These are phyloP conservation scores for Macrobrachium nipponense DNA, from an alignment of 1,140 invertebrate species.

Conservation along the genomic window DNA sequence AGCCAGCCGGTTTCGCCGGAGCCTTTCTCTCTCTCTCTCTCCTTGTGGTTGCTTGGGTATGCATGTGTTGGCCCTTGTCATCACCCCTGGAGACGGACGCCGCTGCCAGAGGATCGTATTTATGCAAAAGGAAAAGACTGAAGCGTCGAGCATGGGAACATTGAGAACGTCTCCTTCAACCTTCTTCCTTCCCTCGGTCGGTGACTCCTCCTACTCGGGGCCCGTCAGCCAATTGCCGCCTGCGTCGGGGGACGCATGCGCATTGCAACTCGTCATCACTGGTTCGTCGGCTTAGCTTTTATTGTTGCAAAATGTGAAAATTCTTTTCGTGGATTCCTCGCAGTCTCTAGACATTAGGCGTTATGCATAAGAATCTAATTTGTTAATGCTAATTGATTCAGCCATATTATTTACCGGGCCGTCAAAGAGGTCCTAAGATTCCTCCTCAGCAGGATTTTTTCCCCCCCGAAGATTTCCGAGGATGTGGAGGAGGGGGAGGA, in stretches of 20 bases:
- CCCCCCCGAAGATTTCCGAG: too few species aligned
- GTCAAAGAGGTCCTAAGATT: too few species aligned
- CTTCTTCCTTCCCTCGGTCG: slow-evolving; percentile 5
- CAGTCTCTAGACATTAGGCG: neutral
- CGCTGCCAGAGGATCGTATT: slow-evolving; percentile 43
- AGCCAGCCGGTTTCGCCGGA: neutral
- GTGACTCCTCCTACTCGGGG: neutral
- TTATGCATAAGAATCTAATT: neutral
- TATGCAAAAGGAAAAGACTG: slow-evolving; percentile 53
- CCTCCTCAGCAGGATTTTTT: too few species aligned
- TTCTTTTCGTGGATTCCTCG: slow-evolving; percentile 26
- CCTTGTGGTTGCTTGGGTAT: slow-evolving; percentile 32
- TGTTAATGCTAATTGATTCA: too few species aligned
- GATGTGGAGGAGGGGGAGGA: too few species aligned
- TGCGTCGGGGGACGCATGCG: neutral
- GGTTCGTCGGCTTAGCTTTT: neutral
- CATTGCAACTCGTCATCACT: neutral
- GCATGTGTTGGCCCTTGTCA: slow-evolving; percentile 42
- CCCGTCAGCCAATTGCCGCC: neutral
- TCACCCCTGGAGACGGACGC: slow-evolving; percentile 46
- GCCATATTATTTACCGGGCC: too few species aligned
- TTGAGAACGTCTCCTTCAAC: slow-evolving; percentile 41
- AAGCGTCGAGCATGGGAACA: slow-evolving; percentile 35
- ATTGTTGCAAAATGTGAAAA: slow-evolving; percentile 14
- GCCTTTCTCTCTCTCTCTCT: slow-evolving; percentile 19